A percentile compares a stretch with the other conserved stretches of the same genome.
These are phyloP conservation scores for Cacatua alba DNA, from an alignment of 2,113 vertebrate genomes.

Conservation along the genomic window DNA sequence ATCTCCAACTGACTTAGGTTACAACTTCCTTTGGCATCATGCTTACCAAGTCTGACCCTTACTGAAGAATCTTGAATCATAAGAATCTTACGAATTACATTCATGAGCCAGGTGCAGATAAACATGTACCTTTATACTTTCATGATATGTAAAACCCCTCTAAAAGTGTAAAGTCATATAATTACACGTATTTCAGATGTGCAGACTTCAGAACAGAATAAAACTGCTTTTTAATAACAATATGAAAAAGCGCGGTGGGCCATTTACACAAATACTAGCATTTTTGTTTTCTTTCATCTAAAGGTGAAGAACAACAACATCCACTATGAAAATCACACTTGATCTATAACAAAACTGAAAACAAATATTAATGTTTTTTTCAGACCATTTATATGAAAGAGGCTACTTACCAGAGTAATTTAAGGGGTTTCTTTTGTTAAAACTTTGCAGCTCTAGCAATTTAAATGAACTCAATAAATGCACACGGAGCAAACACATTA, in stretches of 20 bases:
- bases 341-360: conserved; percentile 10
- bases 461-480: neutral
- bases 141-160: neutral
- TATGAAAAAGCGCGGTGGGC: neutral
- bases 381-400: neutral
- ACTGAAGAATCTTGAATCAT: neutral
- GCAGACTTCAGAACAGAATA: neutral
- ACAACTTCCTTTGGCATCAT: neutral
- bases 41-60: neutral
- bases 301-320: conserved; percentile 6
- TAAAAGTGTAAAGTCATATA: conserved; percentile 2
- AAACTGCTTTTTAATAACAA: conserved; percentile 16
- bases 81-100: neutral
- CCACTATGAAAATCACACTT: conserved; percentile 2
- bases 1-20: neutral
- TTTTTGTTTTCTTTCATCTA: neutral
- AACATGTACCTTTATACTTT: neutral
- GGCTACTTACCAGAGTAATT: neutral
- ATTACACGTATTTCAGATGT: neutral
- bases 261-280: neutral
- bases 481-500: neutral
- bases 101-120: conserved; percentile 11
- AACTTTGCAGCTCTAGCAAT: neutral
- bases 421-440: neutral
- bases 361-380: neutral